Percentiles rank a stretch among this genome's conserved stretches.
These are phyloP conservation scores for Frankliniella intonsa DNA, from an alignment of 2,888 invertebrate species.

Conservation along the genomic window DNA sequence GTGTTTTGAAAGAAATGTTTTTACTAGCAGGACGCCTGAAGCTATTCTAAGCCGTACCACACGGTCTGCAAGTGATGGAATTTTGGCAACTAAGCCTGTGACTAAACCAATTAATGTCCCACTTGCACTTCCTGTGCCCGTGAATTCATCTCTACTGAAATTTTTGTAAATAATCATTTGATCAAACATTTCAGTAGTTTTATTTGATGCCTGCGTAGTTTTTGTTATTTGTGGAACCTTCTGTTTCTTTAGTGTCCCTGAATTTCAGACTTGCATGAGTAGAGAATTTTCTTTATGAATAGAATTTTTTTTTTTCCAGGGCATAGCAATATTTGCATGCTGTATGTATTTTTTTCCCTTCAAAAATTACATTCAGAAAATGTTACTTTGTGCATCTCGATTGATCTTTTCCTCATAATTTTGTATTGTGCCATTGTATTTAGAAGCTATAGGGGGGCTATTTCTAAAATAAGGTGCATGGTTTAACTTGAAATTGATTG, in stretches of 20 bases:
- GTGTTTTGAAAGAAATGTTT: conserved; percentile 22
- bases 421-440: too few relatives aligned
- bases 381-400: too few relatives aligned
- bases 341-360: too few relatives aligned
- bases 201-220: conserved; percentile 30
- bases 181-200: neutral
- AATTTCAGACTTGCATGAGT: too few relatives aligned
- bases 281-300: too few relatives aligned
- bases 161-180: conserved; percentile 30
- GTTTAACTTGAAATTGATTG: neutral
- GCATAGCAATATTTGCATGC: too few relatives aligned
- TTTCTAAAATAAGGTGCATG: too few relatives aligned
- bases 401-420: too few relatives aligned
- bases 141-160: conserved; percentile 6
- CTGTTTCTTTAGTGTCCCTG: neutral
- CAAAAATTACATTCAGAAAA: too few relatives aligned
- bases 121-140: neutral
- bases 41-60: neutral
- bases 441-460: too few relatives aligned
- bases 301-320: too few relatives aligned
- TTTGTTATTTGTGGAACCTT: conserved; percentile 30
- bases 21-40: conserved; percentile 2
- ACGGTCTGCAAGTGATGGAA: conserved; percentile 10
- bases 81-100: neutral
- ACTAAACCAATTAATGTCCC: conserved; percentile 21